phyloP scores from a whole-genome alignment of 2,113 vertebrate species.

The Myodes glareolus region DNA sequence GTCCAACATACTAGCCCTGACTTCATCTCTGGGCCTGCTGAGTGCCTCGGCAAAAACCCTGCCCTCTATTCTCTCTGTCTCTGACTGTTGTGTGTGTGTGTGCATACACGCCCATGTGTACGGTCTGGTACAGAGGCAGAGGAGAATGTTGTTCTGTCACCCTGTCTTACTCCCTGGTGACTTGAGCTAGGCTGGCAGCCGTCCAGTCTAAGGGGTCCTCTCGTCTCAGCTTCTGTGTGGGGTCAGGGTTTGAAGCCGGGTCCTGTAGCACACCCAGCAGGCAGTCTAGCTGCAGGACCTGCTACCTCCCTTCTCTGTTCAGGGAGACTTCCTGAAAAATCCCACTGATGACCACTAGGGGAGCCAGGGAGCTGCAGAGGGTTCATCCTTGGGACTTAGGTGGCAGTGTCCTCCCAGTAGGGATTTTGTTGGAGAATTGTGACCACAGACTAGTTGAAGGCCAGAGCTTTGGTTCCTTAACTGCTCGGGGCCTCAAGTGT shows the following conservation, averaged over 20 bases:
- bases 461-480: background rate
- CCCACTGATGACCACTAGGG: background rate
- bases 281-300: no score
- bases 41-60: background rate
- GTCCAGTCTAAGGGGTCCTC: background rate
- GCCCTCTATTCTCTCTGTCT: background rate
- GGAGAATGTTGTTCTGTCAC: background rate
- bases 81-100: background rate
- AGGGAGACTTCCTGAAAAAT: background rate
- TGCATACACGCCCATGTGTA: accelerated
- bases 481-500: background rate
- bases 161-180: background rate
- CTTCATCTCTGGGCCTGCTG: background rate
- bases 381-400: background rate
- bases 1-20: background rate
- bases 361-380: background rate
- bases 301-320: background rate
- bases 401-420: background rate
- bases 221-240: background rate
- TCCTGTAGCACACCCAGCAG: background rate
- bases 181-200: background rate
- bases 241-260: background rate
- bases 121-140: background rate
- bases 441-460: background rate
- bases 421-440: background rate